These are phyloP conservation scores for Drosophila barbarae DNA, from an alignment of 2,888 invertebrate species.

Conservation along the genomic window DNA sequence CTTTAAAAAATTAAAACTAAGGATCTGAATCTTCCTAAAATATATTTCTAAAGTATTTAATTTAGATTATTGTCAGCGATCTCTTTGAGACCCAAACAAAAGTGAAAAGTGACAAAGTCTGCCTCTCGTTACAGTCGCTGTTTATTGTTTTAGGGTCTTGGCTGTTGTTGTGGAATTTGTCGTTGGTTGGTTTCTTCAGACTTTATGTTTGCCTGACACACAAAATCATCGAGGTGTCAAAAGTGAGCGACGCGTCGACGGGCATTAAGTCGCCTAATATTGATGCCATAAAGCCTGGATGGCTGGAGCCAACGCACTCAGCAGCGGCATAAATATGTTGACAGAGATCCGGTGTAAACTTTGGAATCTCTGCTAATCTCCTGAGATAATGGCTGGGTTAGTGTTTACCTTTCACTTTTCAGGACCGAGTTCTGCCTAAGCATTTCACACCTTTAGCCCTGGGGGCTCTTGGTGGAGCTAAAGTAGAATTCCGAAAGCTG, in stretches of 20 bases:
- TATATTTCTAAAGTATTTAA: neutral
- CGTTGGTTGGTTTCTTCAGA: slow-evolving; percentile 11
- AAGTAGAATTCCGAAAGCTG: neutral
- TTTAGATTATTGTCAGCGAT: slow-evolving; percentile 2
- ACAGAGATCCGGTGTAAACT: slow-evolving; percentile 29
- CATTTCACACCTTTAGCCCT: slow-evolving; percentile 11
- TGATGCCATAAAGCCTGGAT: slow-evolving; percentile 20
- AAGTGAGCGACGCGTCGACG: slow-evolving; percentile 28
- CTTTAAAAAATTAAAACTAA: neutral
- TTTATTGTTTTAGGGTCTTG: slow-evolving; percentile 41
- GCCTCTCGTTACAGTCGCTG: slow-evolving; percentile 6
- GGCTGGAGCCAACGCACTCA: slow-evolving; percentile 20
- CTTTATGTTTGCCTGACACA: slow-evolving; percentile 53
- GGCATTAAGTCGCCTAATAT: slow-evolving; percentile 13
- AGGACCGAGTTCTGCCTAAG: slow-evolving; percentile 4
- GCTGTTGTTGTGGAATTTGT: slow-evolving; percentile 28
- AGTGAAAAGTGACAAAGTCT: slow-evolving; percentile 61
- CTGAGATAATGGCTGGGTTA: slow-evolving; percentile 12
- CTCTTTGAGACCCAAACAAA: slow-evolving; percentile 29
- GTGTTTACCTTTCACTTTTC: slow-evolving; percentile 41
- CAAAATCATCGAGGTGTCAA: slow-evolving; percentile 65
- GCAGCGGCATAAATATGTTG: slow-evolving; percentile 32
- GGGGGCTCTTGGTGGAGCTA: neutral
- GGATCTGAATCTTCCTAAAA: neutral
- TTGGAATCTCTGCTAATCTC: slow-evolving; percentile 26